Evolutionary conservation across 2,888 invertebrate genomes (phyloP), one percentile per base, ranked within the genome.

Genomic region (Cyclophora albipunctata): DNA sequence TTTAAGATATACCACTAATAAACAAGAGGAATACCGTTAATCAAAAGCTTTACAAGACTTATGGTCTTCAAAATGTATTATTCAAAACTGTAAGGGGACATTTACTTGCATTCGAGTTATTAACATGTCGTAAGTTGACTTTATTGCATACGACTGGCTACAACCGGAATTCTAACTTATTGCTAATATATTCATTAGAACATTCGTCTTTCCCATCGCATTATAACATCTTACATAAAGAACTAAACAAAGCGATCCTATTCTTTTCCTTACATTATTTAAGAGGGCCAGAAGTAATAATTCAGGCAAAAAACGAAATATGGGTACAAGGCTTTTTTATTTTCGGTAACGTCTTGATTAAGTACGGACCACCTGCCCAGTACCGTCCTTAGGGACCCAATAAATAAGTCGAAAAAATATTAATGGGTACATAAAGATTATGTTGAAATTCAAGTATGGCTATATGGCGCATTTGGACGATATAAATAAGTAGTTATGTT

Each of bases 331-430:
- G 73, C 78, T 78, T 80, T 75, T 84, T 81, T 78, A 71, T 74
- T 81, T 84, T 86, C 74, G 79, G 86, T 85, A 84, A 88, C 87
- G 76, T 87, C 88, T 88, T 88, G 87, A 88, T 88, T 88, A 88
- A 88, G 84, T 84, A 74, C 73, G 78, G 88, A 87, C 88, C 88
- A 88, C 88, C 88, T 88, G 87, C 87, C 70, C 59, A 78, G 69
- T 71, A 58, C 68, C 62, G 72, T 78, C 70, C 76, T 79, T 78
- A 66, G 77, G 78, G 74, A 77, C 69, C 69, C 74, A 63, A 85
- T 86, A 86, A 87, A 87, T 83, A 84, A 78, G 74, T 66, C 73
- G 64, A 69, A 77, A 82, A 78, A 82, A 84, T 78, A 79, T 75
- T 81, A 84, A 86, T 83, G 81, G 76, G 45, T 64, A 60, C 74